Evolutionary conservation across 2,113 vertebrate species (phyloP).

Genomic region (Anseranas semipalmata): DNA sequence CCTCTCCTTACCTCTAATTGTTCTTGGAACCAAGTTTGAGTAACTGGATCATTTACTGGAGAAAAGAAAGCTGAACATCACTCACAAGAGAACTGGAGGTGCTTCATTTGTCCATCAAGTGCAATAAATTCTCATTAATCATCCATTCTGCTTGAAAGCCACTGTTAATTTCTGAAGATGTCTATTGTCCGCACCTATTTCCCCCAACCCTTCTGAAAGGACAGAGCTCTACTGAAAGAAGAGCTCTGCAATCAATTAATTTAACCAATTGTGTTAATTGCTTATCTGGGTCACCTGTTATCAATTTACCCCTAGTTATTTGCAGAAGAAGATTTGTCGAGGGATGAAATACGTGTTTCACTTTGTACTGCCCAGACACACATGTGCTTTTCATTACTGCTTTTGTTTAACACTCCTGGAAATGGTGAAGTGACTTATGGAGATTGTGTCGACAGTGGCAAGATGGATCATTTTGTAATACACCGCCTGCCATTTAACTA

Average conservation of each 20-base stretch:
- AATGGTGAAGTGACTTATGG: background rate
- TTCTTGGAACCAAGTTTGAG: background rate
- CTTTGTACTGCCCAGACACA: background rate
- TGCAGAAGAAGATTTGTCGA: background rate
- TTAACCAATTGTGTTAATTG: background rate
- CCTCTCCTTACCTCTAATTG: constrained; percentile 1
- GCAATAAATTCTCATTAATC: constrained; percentile 1
- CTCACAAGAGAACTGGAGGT: background rate
- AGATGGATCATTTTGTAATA: background rate
- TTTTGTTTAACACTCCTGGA: background rate
- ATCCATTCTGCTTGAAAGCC: background rate
- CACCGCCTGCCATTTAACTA: background rate
- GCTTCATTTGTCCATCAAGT: constrained; percentile 19
- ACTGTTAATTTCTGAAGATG: background rate
- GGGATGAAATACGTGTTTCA: background rate
- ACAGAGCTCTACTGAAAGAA: background rate
- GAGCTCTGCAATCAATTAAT: background rate
- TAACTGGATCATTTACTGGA: background rate
- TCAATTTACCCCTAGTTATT: background rate
- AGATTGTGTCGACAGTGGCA: background rate
- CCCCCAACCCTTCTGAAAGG: background rate
- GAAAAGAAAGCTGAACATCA: background rate
- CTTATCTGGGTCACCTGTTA: background rate
- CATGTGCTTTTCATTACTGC: background rate
- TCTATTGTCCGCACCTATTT: background rate